Evolutionary conservation across 1,140 invertebrate species (phyloP).

Genomic region (Aphaenogaster rudis): DNA sequence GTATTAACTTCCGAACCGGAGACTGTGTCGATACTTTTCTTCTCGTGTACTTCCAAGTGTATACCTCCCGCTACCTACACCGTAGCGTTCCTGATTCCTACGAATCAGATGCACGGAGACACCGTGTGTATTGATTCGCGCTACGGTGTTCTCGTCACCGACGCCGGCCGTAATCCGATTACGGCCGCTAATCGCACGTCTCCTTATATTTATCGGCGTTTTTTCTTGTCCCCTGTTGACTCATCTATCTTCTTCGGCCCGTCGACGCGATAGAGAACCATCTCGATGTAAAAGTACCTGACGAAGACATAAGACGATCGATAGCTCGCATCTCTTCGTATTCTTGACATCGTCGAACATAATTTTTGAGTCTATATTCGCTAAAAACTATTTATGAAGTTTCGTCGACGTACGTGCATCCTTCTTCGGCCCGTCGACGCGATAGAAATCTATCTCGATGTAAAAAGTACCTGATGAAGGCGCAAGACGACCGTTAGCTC

Average conservation of each 20-base stretch:
- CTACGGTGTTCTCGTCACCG: conserved; percentile 32
- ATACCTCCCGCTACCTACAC: background rate
- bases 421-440: conserved; percentile 24
- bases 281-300: conserved; percentile 52
- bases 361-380: conserved; percentile 17
- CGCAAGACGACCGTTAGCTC: conserved; percentile 32
- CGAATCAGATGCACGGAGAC: background rate
- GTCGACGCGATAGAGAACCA: conserved; percentile 52
- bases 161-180: conserved; percentile 1
- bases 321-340: conserved; percentile 40
- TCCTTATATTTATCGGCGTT: conserved; percentile 40
- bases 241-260: conserved; percentile 33
- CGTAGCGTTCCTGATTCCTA: background rate
- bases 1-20: conserved; percentile 42
- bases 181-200: conserved; percentile 37
- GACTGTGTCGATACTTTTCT: conserved; percentile 52
- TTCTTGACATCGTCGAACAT: background rate
- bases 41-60: conserved; percentile 60
- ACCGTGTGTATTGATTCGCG: conserved; percentile 34
- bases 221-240: background rate
- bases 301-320: conserved; percentile 29
- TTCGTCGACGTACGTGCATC: conserved; percentile 19
- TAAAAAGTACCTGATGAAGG: conserved; percentile 35
- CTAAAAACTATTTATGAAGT: background rate
- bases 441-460: conserved; percentile 16